Base-by-base conservation (phyloP, 2,888 invertebrate genomes). In the Apamea sordens region DNA sequence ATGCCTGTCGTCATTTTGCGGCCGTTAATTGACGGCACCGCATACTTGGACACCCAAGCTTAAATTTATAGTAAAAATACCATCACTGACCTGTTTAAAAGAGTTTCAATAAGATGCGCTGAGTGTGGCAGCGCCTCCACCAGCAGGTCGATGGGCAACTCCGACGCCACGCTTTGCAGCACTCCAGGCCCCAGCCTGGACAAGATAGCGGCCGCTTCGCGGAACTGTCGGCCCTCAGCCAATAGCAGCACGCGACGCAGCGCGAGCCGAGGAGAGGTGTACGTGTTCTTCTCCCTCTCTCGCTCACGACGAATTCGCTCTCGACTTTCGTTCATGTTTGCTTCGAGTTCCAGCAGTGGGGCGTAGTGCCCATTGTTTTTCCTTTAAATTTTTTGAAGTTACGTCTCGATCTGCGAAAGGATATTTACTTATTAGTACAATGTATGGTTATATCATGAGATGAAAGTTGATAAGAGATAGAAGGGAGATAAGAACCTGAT, bases 71-170 rank as follows among this genome's bases (percentile, higher is more conserved):
- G 21, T 59, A 32, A 15, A 77, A 77, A 15, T 4, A 15, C 2
- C 11, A 28, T 18, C 68, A 88, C 97, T 96, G 89, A 98, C 98
- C 98, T 97, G 89, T 97, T 97, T 82, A 98, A 98, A 41, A 99
- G 97, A 0, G 99, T 98, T 93, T 99, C 99, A 88, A 99, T 96
- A 71, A 99, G 97, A 89, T 98, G 98, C 3, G 99, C 97, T 32
- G 98, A 98, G 93, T 98, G 98, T 1, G 99, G 99, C 94, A 99
- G 96, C 5, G 99, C 98, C 89, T 99, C 99, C n/a, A 99, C 98
- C 88, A 99, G 97, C 88, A 99, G 96, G 93, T 99, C 99, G 74
- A 99, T 97, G 0, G 99, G 99, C 85, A 99, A 96, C 86, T 99
- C 99, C 1, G 97, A 95, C 1, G 98, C 98, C 2, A 98, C 98